Base-by-base conservation (phyloP, 2,888 invertebrate species). In the Tipula confusa region DNA sequence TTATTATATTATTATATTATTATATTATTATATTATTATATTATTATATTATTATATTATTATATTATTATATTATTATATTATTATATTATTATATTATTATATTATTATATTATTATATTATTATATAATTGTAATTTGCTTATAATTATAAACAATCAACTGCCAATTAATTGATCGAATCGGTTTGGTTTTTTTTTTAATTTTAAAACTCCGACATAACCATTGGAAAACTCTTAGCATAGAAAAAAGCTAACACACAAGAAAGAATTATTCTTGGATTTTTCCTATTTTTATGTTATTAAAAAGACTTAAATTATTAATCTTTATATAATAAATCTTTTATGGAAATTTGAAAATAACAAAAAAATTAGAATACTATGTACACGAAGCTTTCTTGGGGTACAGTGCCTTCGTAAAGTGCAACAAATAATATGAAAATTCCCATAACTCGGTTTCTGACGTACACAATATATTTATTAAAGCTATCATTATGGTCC, bases 321-420 rank as follows among this genome's bases (percentile, higher is more conserved):
- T 24, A 64, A 64, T 64, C 64, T 64, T 64, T 64, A 64, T 24
- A 24, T 64, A 64, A 64, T 64, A 64, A 64, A 64, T 64, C 64
- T 64, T 64, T 64, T 64, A 64, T 64, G 64, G 64, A 64, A 24
- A 64, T 64, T 7, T 4, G 24, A 64, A 24, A 64, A 64, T n/a
- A n/a, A n/a, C n/a, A 64, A 64, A 9, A 64, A 24, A 9, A 24
- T 18, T 24, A 7, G 24, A 64, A 48, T 48, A n/a, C n/a, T 64
- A 36, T n/a, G n/a, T n/a, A n/a, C n/a, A n/a, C 11, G 36, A 9
- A 36, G n/a, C 13, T 13, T n/a, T 43, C 0, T 15, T 43, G 11
- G 2, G 13, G 11, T 6, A 43, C 43, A 43, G 43, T 43, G 43
- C 2, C 15, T n/a, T 43, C 43, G 43, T 64, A 24, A 6, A 64